Conservation (phyloP, 2,888 invertebrate genomes). For the Chymomyza procnemis region DNA sequence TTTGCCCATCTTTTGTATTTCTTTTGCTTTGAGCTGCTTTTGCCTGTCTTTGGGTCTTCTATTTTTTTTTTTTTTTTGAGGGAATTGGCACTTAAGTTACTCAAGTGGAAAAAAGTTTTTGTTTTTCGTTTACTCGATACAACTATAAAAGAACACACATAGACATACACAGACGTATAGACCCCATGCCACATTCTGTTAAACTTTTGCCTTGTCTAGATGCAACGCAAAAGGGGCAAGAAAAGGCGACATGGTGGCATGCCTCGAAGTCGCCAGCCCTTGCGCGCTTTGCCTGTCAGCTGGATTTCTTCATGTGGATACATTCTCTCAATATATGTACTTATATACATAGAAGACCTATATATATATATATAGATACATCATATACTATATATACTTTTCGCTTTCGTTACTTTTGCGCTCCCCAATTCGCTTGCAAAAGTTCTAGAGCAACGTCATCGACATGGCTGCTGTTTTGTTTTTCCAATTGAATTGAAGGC, state of each 20-base stretch:
- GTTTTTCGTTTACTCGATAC: slow-evolving; percentile 66
- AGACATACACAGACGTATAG: slow-evolving; percentile 23
- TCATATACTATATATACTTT: slow-evolving; percentile 34
- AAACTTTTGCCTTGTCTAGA: slow-evolving; percentile 36
- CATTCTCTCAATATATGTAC: slow-evolving; percentile 46
- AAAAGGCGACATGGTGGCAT: background rate
- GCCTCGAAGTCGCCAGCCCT: background rate
- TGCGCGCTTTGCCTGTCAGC: slow-evolving; percentile 52
- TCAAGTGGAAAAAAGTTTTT: slow-evolving; percentile 75
- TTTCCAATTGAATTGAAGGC: slow-evolving; percentile 58
- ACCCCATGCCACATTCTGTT: slow-evolving; percentile 49
- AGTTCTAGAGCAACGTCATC: slow-evolving; percentile 12
- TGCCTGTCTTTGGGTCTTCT: slow-evolving; percentile 7
- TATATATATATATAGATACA: no score
- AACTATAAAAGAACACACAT: slow-evolving; percentile 50
- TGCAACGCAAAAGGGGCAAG: slow-evolving; percentile 2
- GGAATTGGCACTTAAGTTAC: slow-evolving; percentile 75
- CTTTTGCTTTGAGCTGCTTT: slow-evolving; percentile 27
- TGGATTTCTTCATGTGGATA: slow-evolving; percentile 60
- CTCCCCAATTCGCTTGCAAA: slow-evolving; percentile 3
- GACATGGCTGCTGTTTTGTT: slow-evolving; percentile 37
- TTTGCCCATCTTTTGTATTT: slow-evolving; percentile 30
- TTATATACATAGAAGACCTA: no score
- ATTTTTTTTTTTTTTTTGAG: slow-evolving; percentile 32
- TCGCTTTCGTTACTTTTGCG: slow-evolving; percentile 17